These are phyloP conservation scores for Trididemnum nubilum DNA, from an alignment of 23 tunicate species.

Conservation along the genomic window DNA sequence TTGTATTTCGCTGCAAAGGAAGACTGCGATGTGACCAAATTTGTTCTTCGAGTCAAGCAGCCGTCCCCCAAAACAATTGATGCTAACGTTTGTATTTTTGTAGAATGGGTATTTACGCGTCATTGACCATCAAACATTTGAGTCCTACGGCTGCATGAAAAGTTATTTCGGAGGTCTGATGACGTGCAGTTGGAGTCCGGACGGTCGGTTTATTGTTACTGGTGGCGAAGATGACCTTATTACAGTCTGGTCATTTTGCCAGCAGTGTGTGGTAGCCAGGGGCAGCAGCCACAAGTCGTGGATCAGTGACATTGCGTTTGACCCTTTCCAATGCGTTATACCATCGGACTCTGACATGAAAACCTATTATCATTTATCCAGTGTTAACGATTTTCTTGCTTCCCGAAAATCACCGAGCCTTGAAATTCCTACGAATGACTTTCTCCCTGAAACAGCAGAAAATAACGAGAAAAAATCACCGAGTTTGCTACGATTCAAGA, in stretches of 20 bases:
- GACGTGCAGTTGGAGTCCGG: conserved; percentile 96
- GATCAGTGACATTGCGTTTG: conserved; percentile 91
- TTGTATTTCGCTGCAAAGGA: too few relatives aligned
- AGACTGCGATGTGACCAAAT: too few relatives aligned
- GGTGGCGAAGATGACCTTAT: conserved; percentile 99
- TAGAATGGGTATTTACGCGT: conserved; percentile 92
- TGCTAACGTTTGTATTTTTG: too few relatives aligned
- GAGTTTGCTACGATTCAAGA: neutral
- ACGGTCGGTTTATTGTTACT: conserved; percentile 90
- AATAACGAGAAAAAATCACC: neutral
- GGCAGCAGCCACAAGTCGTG: conserved; percentile 96
- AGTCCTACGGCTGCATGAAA: conserved; percentile 76
- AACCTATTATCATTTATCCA: conserved; percentile 54
- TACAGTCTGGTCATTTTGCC: conserved; percentile 87
- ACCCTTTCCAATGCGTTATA: conserved; percentile 63
- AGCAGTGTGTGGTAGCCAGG: conserved; percentile 71
- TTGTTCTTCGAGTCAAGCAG: too few relatives aligned
- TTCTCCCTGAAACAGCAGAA: neutral
- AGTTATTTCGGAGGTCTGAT: conserved; percentile 96
- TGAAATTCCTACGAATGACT: neutral
- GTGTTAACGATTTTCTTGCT: conserved; percentile 24
- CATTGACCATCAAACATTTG: conserved; percentile 62
- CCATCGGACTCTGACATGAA: conserved; percentile 83
- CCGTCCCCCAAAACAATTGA: too few relatives aligned
- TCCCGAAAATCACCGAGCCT: neutral